Evolutionary conservation across 2,113 vertebrate species (phyloP).

Genomic region (Bagarius yarrelli): DNA sequence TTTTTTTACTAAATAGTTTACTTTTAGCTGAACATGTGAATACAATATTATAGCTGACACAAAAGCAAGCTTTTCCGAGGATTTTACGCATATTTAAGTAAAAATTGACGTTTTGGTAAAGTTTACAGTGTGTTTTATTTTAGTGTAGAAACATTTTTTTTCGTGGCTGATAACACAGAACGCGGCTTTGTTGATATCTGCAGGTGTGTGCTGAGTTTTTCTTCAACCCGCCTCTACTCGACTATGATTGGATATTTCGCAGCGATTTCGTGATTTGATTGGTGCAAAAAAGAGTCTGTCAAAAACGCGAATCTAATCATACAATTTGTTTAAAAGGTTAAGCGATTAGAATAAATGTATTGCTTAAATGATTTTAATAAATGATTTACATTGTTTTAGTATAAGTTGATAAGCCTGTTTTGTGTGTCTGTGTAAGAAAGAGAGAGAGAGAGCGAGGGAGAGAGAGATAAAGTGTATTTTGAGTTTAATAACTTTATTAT

Average conservation of each 20-base stretch:
- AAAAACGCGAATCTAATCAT: not conserved
- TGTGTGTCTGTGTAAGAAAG: too few relatives aligned
- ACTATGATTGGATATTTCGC: not conserved
- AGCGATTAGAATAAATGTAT: not conserved
- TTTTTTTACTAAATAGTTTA: not conserved
- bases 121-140: not conserved
- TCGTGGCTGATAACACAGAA: not conserved
- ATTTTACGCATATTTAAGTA: too few relatives aligned
- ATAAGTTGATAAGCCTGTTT: not conserved
- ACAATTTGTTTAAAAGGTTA: not conserved
- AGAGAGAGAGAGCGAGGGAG: too few relatives aligned
- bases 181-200: constrained; percentile 37
- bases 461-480: too few relatives aligned
- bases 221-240: not conserved
- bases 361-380: not conserved
- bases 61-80: not conserved
- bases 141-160: not conserved
- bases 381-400: not conserved
- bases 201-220: constrained; percentile 31
- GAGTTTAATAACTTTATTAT: too few relatives aligned
- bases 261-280: not conserved
- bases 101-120: not conserved
- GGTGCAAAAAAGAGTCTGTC: not conserved
- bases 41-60: not conserved
- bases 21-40: not conserved